Conservation (phyloP, 1,140 invertebrate genomes). For the Drosophila littoralis region DNA sequence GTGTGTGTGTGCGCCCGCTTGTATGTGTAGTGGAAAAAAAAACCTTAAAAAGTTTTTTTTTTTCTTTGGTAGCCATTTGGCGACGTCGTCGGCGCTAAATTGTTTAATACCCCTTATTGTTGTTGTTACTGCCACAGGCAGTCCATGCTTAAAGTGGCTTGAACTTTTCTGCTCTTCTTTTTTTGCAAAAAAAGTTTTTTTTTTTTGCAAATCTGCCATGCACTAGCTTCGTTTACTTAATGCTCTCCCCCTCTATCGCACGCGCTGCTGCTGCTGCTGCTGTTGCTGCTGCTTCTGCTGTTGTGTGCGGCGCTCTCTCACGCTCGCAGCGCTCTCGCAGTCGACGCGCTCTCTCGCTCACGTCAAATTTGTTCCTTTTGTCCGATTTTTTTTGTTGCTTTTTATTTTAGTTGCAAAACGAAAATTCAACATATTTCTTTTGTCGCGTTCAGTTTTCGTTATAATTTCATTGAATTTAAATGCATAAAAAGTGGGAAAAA, state of each 20-base stretch:
- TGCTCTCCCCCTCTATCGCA: slow-evolving; percentile 37
- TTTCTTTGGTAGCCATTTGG: slow-evolving; percentile 14
- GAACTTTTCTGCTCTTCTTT: slow-evolving; percentile 43
- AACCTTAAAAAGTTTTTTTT: slow-evolving; percentile 25
- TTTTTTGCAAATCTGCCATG: slow-evolving; percentile 67
- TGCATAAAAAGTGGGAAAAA: slow-evolving; percentile 27
- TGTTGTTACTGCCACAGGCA: slow-evolving; percentile 29
- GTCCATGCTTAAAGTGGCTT: slow-evolving; percentile 50
- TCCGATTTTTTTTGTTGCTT: slow-evolving; percentile 36
- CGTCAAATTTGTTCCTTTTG: slow-evolving; percentile 60
- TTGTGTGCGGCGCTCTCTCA: slow-evolving; percentile 44
- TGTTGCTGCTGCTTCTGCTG: too few relatives aligned
- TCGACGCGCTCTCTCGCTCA: slow-evolving; percentile 56
- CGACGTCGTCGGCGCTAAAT: slow-evolving; percentile 43
- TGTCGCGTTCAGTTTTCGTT: slow-evolving; percentile 49
- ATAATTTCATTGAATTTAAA: slow-evolving; percentile 50
- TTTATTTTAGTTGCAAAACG: slow-evolving; percentile 42
- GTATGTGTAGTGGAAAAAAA: slow-evolving; percentile 32
- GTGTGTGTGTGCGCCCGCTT: slow-evolving; percentile 8
- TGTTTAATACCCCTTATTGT: slow-evolving; percentile 45
- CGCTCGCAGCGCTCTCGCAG: slow-evolving; percentile 2
- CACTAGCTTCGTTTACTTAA: slow-evolving; percentile 76
- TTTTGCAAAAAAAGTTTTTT: slow-evolving; percentile 44
- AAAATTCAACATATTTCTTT: slow-evolving; percentile 57
- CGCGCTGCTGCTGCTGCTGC: slow-evolving; percentile 22